These are phyloP conservation scores for Drosophila kanapiae DNA, from an alignment of 1,140 invertebrate species.

Conservation along the genomic window DNA sequence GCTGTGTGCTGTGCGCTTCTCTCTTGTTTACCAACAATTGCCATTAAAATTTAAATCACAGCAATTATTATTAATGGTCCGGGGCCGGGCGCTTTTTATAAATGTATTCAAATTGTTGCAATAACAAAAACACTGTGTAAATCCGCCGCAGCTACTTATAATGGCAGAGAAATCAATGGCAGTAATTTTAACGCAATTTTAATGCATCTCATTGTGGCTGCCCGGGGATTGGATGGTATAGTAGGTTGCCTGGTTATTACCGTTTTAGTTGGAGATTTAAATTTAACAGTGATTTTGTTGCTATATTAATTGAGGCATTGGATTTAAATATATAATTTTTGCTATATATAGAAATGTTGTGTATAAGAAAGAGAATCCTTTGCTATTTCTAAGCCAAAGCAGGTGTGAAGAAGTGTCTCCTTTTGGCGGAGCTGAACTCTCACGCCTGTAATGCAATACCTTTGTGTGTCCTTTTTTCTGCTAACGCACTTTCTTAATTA, in stretches of 20 bases:
- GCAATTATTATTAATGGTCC: conserved; percentile 82
- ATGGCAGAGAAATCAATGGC: conserved; percentile 56
- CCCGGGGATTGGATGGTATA: neutral
- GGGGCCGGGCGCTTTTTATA: conserved; percentile 67
- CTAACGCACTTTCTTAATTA: conserved; percentile 61
- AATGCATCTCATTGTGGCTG: conserved; percentile 37
- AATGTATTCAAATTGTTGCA: conserved; percentile 75
- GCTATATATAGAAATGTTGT: neutral
- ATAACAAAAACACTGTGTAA: conserved; percentile 25
- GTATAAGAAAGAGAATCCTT: neutral
- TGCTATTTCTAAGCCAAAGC: neutral
- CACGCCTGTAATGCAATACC: conserved; percentile 41
- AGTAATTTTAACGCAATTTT: conserved; percentile 70
- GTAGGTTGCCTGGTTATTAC: neutral
- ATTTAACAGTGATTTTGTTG: neutral
- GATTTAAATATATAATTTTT: neutral
- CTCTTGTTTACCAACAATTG: conserved; percentile 75
- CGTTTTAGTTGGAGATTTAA: neutral
- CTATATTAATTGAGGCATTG: neutral
- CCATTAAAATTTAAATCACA: conserved; percentile 83
- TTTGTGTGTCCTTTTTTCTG: conserved; percentile 11
- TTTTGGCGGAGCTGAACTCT: conserved; percentile 10
- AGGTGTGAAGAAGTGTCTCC: conserved; percentile 20
- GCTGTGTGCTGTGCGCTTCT: conserved; percentile 18
- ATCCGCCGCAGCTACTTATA: conserved; percentile 21